phyloP scores from a whole-genome alignment of 2,888 invertebrate genomes.

The Drosophila fulvimacula region DNA sequence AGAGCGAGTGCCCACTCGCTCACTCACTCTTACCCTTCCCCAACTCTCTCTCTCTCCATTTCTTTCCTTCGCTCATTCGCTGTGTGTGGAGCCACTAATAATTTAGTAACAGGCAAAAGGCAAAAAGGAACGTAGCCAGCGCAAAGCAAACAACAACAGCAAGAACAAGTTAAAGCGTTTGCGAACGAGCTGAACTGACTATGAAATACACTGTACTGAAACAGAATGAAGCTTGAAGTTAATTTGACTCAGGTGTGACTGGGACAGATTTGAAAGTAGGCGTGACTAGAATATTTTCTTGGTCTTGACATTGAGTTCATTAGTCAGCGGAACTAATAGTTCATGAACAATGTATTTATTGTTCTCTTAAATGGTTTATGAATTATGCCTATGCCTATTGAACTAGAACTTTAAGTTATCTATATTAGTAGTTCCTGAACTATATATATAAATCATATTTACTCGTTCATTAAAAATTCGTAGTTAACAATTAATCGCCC shows the following conservation, averaged over 20 bases:
- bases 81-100: constrained; percentile 62
- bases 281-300: neutral
- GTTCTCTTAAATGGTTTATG: too few species aligned
- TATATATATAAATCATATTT: too few species aligned
- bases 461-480: neutral
- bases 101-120: constrained; percentile 76
- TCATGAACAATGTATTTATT: too few species aligned
- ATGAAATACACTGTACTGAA: neutral
- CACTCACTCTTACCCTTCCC: neutral
- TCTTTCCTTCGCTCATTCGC: neutral
- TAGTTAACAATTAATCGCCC: too few species aligned
- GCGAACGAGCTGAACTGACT: neutral
- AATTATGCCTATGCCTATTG: too few species aligned
- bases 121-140: constrained; percentile 59
- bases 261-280: neutral
- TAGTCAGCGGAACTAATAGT: neutral
- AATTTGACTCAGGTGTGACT: neutral
- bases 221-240: neutral
- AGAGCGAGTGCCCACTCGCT: constrained; percentile 9
- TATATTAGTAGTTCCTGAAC: neutral
- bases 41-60: neutral
- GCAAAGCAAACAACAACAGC: constrained; percentile 44
- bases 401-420: too few species aligned
- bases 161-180: constrained; percentile 10
- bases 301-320: neutral